Base-by-base conservation (phyloP, 2,888 invertebrate species). In the Clunio marinus region DNA sequence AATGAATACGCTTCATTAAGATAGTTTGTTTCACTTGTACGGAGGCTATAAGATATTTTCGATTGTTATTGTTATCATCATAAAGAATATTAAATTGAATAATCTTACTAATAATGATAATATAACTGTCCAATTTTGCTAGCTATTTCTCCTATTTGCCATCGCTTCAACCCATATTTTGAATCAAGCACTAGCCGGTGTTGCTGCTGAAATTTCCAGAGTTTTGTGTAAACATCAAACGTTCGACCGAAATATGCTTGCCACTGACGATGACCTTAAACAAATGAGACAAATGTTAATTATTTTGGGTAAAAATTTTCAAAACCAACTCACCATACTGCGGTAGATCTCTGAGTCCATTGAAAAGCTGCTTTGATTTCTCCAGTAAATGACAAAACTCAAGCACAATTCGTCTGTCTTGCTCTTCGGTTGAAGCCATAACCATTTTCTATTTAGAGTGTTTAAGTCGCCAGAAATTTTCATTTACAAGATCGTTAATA, bases 121-220 rank as follows among this genome's bases (percentile, higher is more conserved):
- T 97, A 97, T 28, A 97, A 87, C 81, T 97, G 97, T 72, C 97
- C 97, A 77, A 97, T 97, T 83, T 97, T 97, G 67, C 96, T 96
- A 60, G 96, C 97, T 72, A 97, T 96, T 81, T 97, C 97, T 67
- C 97, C 97, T 74, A 97, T 96, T 81, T 97, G 97, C 96, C 97
- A 97, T 73, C 97, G 82, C 77, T 97, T 96, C 74, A 97, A 82
- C 32, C 94, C 95, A 80, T 96, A 97, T 80, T 95, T 94, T 71
- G 86, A 86, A 78, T 97, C 96, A 73, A 97, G 82, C 71, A 94
- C 84, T 78, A 87, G 86, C 80, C 96, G 87, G 80, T 97, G 95
- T 77, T 95, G 94, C 77, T 97, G 96, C 80, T 97, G 97, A 78
- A 94, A 97, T 80, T 96, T 96, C 97, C 97, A 97, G 69, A 97